Evolutionary conservation across 2,113 vertebrate species (phyloP).

Genomic region (Chaetops frenatus): DNA sequence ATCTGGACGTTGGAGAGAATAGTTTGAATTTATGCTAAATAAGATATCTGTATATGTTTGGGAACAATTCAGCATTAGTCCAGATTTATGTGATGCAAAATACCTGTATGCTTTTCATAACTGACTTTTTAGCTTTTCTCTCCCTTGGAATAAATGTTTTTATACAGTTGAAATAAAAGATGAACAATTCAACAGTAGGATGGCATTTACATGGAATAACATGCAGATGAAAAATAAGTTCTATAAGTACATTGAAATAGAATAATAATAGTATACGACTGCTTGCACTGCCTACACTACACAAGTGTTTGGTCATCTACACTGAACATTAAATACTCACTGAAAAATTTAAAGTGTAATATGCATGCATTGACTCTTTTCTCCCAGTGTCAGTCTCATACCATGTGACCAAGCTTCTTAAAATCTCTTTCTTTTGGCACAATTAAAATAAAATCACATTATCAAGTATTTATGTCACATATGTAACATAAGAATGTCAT

Average conservation of each 20-base stretch:
- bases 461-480: not conserved
- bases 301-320: not conserved
- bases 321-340: not conserved
- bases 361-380: not conserved
- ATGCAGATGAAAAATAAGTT: not conserved
- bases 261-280: not conserved
- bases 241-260: not conserved
- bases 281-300: not conserved
- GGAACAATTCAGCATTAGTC: not conserved
- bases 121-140: rapidly evolving
- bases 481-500: not conserved
- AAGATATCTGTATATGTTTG: not conserved
- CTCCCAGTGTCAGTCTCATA: not conserved
- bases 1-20: not conserved
- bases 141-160: not conserved
- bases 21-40: not conserved
- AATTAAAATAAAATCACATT: not conserved
- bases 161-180: not conserved
- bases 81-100: not conserved
- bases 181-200: not conserved
- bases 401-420: not conserved
- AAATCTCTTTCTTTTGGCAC: not conserved
- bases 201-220: not conserved
- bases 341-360: not conserved
- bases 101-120: not conserved